Percentiles rank a stretch among this genome's conserved stretches.
Conservation (phyloP, 2,888 invertebrate species). For the Dasypogon diadema region DNA sequence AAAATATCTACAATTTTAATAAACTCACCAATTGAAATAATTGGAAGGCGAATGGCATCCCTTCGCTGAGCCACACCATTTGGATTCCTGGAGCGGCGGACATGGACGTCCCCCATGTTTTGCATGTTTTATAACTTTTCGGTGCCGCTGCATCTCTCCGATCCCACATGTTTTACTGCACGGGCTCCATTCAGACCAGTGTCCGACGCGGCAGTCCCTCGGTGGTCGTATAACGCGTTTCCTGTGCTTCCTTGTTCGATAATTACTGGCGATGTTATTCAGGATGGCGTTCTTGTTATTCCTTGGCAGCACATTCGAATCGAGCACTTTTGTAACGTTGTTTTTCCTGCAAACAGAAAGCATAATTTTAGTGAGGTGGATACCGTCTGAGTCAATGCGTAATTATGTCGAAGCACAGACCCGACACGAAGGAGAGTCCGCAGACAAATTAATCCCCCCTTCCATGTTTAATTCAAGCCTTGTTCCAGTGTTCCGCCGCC, state of each 20-base stretch:
- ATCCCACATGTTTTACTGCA: slow-evolving; percentile 92
- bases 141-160: slow-evolving; percentile 85
- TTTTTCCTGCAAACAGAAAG: slow-evolving; percentile 42
- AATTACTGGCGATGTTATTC: slow-evolving; percentile 79
- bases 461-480: slow-evolving; percentile 6
- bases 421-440: not conserved
- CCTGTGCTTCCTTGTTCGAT: slow-evolving; percentile 68
- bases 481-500: not conserved
- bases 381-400: not conserved
- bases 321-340: slow-evolving; percentile 27
- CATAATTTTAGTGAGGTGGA: not conserved
- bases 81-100: slow-evolving; percentile 85
- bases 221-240: slow-evolving; percentile 72
- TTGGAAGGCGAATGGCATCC: slow-evolving; percentile 73
- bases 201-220: slow-evolving; percentile 85
- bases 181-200: slow-evolving; percentile 88
- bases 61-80: slow-evolving; percentile 87
- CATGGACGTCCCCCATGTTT: slow-evolving; percentile 85
- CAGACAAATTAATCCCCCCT: slow-evolving; percentile 2
- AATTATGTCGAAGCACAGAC: not conserved
- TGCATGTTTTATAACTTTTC: slow-evolving; percentile 82
- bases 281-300: slow-evolving; percentile 79
- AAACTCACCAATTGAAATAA: slow-evolving; percentile 75
- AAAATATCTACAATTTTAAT: not conserved
- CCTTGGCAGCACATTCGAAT: slow-evolving; percentile 66